Evolutionary conservation across 2,888 invertebrate genomes (phyloP).

Genomic region (Macrosiphum euphorbiae): DNA sequence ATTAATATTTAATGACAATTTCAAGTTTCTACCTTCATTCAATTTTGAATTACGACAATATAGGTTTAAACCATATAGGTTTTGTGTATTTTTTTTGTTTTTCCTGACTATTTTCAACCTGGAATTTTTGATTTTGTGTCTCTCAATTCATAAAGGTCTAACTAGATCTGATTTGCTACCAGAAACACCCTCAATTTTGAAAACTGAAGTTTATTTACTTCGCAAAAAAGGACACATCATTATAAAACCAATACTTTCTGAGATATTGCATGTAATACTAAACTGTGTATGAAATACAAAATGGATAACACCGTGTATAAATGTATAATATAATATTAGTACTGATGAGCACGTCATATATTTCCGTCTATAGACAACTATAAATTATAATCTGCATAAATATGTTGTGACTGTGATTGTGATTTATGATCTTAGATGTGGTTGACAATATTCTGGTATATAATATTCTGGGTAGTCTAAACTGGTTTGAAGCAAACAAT

Average conservation of each 20-base stretch:
- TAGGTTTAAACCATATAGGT: neutral
- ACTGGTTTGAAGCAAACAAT: neutral
- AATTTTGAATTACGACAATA: neutral
- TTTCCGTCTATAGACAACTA: neutral
- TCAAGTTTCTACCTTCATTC: neutral
- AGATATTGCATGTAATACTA: neutral
- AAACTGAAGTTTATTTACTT: neutral
- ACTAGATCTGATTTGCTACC: neutral
- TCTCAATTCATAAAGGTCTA: neutral
- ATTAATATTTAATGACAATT: neutral
- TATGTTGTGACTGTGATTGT: neutral
- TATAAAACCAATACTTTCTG: neutral
- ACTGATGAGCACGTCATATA: neutral
- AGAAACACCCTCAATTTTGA: neutral
- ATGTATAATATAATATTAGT: neutral
- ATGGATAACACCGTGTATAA: neutral
- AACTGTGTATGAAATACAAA: neutral
- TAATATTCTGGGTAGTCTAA: no score
- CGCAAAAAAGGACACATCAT: neutral
- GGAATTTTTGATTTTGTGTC: neutral
- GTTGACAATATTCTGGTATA: no score
- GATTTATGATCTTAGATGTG: neutral
- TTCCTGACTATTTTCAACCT: neutral
- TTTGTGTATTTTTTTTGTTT: neutral
- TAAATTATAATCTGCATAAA: neutral